Base-by-base conservation (phyloP, 2,797 vertebrate genomes). In the Prionace glauca region DNA sequence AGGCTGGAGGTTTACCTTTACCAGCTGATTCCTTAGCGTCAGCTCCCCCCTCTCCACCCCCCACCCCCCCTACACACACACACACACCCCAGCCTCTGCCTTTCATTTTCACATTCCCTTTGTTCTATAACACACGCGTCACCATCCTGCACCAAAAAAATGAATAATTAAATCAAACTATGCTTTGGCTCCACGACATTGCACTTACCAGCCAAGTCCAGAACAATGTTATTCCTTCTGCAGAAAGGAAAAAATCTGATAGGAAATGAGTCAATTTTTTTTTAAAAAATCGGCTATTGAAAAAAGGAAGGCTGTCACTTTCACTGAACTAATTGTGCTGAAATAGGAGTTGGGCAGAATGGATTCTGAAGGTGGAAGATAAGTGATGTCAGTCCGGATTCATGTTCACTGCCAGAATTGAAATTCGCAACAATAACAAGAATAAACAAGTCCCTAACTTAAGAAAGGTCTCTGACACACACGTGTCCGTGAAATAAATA, bases 91-190 rank as follows among this genome's bases (percentile, higher is more conserved):
- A 95, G 71, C 97, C 97, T 98, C 98, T 98, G 97, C 98, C 98
- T 98, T 98, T 98, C 98, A 98, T 98, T 98, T 98, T 98, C 97
- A 97, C 97, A 98, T 98, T 98, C 97, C 98, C 98, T 98, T 98
- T 98, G 97, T 98, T 98, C 97, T 98, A 98, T 98, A 96, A 97
- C 97, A 97, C 97, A 98, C 97, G 98, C 98, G 98, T 98, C 98
- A 98, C 97, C 98, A 98, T 97, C 97, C 97, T 98, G 97, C 97
- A 98, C 97, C 97, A 98, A 98, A 98, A 97, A 97, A 97, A 98
- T 98, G 97, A 98, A 98, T 98, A 98, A 98, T 98, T 98, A 97
- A 98, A 97, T 97, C 97, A 98, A 98, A 98, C 97, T 97, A 97
- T 97, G 97, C 97, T 97, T 97, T 97, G 97, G 97, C 97, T 98